Percentiles rank a stretch among this genome's conserved stretches.
phyloP scores from a whole-genome alignment of 1,140 invertebrate species.

The Caenorhabditis briggsae region DNA sequence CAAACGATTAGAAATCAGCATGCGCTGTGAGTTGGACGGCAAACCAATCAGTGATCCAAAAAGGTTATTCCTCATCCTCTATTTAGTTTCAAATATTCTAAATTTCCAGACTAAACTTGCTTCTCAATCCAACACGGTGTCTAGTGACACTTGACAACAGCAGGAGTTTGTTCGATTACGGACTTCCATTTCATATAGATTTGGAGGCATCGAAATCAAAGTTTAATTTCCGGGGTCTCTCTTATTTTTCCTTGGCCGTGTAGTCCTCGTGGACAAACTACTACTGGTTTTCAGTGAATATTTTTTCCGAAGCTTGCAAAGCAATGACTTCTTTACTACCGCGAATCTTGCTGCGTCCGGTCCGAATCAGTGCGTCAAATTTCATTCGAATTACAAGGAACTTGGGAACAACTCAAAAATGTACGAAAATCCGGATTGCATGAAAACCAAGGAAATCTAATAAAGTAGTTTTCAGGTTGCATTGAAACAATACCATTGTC shows the following conservation, averaged over 20 bases:
- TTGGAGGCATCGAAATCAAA: background rate
- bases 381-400: background rate
- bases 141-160: slow-evolving; percentile 41
- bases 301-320: no score
- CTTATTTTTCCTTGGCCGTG: no score
- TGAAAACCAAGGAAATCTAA: no score
- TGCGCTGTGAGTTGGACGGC: slow-evolving; percentile 7
- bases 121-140: background rate
- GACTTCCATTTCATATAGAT: slow-evolving; percentile 49
- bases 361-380: background rate
- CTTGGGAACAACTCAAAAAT: background rate
- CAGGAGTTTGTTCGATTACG: slow-evolving; percentile 49
- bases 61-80: background rate
- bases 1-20: slow-evolving; percentile 30
- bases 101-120: slow-evolving; percentile 32
- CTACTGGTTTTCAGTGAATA: no score
- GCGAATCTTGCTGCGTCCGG: background rate
- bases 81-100: no score
- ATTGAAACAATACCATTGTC: slow-evolving; percentile 19
- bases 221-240: no score
- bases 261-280: no score
- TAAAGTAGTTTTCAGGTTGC: background rate
- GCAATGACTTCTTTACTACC: no score
- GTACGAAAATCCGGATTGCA: no score
- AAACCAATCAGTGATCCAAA: background rate